Conservation (phyloP, 2,888 invertebrate species). For the Oligia strigilis region DNA sequence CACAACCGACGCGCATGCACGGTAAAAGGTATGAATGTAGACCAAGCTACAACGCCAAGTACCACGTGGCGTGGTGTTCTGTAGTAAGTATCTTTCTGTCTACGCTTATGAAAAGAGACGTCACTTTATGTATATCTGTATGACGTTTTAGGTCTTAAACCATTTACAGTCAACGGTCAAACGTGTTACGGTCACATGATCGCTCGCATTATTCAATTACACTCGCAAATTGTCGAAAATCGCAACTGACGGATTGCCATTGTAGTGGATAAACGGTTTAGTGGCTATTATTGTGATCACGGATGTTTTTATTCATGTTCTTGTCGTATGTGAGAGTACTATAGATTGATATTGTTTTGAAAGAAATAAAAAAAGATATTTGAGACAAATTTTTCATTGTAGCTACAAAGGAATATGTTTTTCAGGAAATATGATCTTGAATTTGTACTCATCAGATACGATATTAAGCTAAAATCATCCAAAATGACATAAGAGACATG, state of each 20-base stretch:
- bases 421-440: not conserved
- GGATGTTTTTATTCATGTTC: conserved; percentile 53
- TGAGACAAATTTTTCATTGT: conserved; percentile 9
- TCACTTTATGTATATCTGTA: not conserved
- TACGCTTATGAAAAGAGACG: not conserved
- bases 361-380: not conserved
- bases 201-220: conserved; percentile 76
- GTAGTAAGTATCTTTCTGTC: conserved; percentile 7
- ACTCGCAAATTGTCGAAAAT: conserved; percentile 76
- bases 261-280: conserved; percentile 73
- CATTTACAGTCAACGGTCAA: conserved; percentile 35
- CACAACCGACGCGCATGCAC: not conserved
- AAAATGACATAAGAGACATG: not conserved
- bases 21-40: not conserved
- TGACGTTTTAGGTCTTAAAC: conserved; percentile 12
- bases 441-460: not conserved
- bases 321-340: conserved; percentile 30
- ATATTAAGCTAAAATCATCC: not conserved
- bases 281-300: conserved; percentile 49
- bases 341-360: conserved; percentile 20
- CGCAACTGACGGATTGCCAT: conserved; percentile 70
- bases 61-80: not conserved
- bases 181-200: conserved; percentile 56
- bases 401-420: not conserved
- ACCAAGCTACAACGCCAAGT: not conserved